phyloP scores from a whole-genome alignment of 2,113 vertebrate genomes.

The Sebastes fasciatus region DNA sequence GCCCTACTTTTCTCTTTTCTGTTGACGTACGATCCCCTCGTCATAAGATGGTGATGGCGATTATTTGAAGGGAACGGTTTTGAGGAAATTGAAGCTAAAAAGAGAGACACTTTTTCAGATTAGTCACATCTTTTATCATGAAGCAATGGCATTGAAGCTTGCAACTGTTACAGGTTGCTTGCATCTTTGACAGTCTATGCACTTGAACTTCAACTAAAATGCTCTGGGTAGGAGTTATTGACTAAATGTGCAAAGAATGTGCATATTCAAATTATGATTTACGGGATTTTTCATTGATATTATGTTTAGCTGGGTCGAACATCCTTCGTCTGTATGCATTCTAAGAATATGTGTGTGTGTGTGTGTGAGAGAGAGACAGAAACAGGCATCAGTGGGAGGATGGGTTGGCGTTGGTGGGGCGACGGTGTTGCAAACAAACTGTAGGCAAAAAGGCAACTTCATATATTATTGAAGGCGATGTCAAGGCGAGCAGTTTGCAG shows the following conservation, averaged over 20 bases:
- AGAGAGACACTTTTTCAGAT: not conserved
- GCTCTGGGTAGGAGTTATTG: not conserved
- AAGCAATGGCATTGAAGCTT: not conserved
- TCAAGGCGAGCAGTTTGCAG: conserved; percentile 86
- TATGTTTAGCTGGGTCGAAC: not conserved
- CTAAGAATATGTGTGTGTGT: conserved; percentile 16
- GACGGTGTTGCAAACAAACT: conserved; percentile 83
- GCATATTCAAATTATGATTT: not conserved
- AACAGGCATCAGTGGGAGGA: conserved; percentile 40
- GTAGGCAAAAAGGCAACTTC: conserved; percentile 88
- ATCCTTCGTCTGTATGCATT: conserved; percentile 2
- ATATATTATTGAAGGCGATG: conserved; percentile 90
- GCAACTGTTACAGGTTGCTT: not conserved
- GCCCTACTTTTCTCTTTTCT: not conserved
- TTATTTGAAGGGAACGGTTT: not conserved
- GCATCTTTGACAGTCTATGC: not conserved
- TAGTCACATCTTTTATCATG: not conserved
- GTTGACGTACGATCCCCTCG: not conserved
- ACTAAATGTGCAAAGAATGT: conserved; percentile 2
- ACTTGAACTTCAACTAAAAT: not conserved
- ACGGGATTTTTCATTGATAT: not conserved
- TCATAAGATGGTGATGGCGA: not conserved
- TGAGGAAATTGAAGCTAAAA: not conserved
- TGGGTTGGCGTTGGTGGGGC: conserved; percentile 65
- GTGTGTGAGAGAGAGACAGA: not conserved